A percentile compares a stretch with the other conserved stretches of the same genome.
Evolutionary conservation across 2,113 vertebrate genomes (phyloP).

Genomic region (Sander vitreus): DNA sequence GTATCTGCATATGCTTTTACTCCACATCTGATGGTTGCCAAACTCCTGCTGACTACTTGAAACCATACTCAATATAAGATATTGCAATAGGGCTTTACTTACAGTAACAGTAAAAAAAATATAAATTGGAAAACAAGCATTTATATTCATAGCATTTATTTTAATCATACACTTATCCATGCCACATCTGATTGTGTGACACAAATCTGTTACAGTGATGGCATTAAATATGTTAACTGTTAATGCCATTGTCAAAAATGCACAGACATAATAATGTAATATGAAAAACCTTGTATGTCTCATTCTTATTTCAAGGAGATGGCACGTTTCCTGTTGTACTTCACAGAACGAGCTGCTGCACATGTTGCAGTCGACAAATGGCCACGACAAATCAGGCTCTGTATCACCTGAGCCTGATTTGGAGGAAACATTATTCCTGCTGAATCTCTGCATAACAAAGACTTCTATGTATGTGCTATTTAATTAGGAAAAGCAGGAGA

Average conservation of each 20-base stretch:
- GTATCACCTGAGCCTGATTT: conserved; percentile 32
- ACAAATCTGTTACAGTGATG: not conserved
- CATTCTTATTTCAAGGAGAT: conserved; percentile 8
- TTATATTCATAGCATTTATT: not conserved
- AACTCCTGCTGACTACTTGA: not conserved
- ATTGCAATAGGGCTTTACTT: not conserved
- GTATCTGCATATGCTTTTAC: not conserved
- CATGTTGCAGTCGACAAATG: conserved; percentile 21
- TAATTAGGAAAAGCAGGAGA: conserved; percentile 74
- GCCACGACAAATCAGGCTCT: conserved; percentile 13
- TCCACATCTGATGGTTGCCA: not conserved
- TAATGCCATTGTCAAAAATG: not conserved
- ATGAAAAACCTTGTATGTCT: not conserved
- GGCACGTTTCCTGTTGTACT: not conserved
- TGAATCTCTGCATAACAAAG: conserved; percentile 60
- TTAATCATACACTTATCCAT: too few species aligned
- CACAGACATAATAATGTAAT: not conserved
- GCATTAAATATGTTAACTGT: not conserved
- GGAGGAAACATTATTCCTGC: conserved; percentile 44
- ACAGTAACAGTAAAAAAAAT: not conserved
- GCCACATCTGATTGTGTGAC: not conserved
- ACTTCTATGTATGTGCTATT: conserved; percentile 62
- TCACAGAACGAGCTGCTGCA: not conserved
- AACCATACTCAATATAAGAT: not conserved
- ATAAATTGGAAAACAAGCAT: not conserved